Percentiles rank a stretch among this genome's conserved stretches.
Conservation (phyloP, 1,140 invertebrate genomes). For the Oryctes rhinoceros region DNA sequence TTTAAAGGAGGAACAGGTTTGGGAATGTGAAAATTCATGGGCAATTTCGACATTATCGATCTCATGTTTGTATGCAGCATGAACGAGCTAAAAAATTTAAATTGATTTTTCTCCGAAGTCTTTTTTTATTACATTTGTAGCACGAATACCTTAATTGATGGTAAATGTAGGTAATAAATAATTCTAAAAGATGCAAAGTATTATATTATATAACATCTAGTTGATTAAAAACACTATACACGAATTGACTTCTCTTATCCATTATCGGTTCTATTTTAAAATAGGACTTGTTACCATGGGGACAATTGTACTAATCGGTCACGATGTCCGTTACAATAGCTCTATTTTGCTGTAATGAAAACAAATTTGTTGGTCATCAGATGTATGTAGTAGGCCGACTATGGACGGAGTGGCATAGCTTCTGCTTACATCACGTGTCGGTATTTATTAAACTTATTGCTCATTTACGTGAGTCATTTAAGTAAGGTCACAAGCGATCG, state of each 20-base stretch:
- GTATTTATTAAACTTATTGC: background rate
- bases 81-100: background rate
- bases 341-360: background rate
- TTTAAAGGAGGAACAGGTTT: constrained; percentile 22
- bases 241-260: background rate
- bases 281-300: constrained; percentile 1
- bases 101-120: background rate
- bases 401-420: background rate
- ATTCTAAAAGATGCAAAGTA: background rate
- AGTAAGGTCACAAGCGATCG: background rate
- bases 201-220: background rate
- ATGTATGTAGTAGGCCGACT: background rate
- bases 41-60: background rate
- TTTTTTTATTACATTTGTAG: background rate
- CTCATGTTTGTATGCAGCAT: background rate
- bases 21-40: constrained; percentile 26
- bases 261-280: background rate
- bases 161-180: background rate
- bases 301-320: background rate
- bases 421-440: background rate
- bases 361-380: background rate
- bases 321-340: background rate
- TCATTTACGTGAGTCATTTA: background rate
- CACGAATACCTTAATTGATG: background rate
- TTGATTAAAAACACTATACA: background rate